Evolutionary conservation across 1,140 invertebrate genomes (phyloP), one percentile per base, ranked within the genome.

Genomic region (Drosophila lini): DNA sequence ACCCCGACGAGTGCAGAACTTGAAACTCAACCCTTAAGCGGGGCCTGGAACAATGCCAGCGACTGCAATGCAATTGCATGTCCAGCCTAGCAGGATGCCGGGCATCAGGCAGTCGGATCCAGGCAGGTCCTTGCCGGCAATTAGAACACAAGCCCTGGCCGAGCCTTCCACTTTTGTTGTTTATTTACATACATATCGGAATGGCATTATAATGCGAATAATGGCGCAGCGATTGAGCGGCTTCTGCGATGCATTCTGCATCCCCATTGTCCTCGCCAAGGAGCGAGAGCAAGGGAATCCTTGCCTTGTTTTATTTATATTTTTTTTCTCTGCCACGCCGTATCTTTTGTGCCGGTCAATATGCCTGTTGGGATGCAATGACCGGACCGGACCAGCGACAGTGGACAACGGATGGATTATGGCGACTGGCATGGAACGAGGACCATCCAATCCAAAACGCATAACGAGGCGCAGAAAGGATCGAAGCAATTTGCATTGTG

Each of bases 61-160:
- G 50, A 86, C 59, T 88, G 83, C 83, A 86, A 78, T 64, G 83
- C 83, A 86, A 86, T 82, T 86, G 83, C 83, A 86, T 86, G 83
- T 86, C 83, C 83, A 86, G 84, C 80, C 62, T 88, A 83, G 83
- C 84, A 86, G 83, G 83, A 86, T 86, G 80, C 83, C 76, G 42
- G 67, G 53, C 65, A 60, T 80, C 76, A 47, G 67, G 53, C 65
- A 60, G 69, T 61, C 79, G 57, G 52, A 65, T 64, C 70, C 73
- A 75, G 82, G 79, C 82, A 86, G 83, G 83, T 86, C 83, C 82
- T 88, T 86, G 57, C 69, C 82, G 63, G 82, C 82, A 86, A 88
- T 86, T 86, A 86, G 82, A 88, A 82, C 65, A 68, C 74, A 69
- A 44, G 60, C 59, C 38, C 16, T 31, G 73, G 50, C 68, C 42